Conservation (phyloP, 2,113 vertebrate species). For the Onychostruthus taczanowskii region DNA sequence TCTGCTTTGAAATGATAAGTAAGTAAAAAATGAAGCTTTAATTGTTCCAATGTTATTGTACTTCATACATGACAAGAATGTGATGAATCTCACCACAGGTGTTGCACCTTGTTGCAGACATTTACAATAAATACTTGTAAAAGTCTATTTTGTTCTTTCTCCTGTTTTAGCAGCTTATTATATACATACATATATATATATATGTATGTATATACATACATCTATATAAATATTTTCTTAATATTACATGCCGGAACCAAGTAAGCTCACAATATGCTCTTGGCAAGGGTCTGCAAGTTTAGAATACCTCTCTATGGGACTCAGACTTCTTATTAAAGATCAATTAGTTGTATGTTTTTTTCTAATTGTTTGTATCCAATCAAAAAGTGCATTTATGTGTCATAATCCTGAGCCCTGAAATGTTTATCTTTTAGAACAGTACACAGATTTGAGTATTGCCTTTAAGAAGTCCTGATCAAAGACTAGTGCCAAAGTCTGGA, state of each 20-base stretch:
- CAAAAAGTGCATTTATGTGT: background rate
- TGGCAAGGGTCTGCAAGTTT: background rate
- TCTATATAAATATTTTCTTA: background rate
- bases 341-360: background rate
- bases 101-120: background rate
- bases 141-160: background rate
- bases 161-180: background rate
- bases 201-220: background rate
- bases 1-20: background rate
- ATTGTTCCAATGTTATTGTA: background rate
- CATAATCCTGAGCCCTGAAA: background rate
- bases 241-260: background rate
- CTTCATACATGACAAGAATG: background rate
- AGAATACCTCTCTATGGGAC: background rate
- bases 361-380: background rate
- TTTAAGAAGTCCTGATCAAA: background rate
- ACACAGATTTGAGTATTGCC: background rate
- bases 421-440: background rate
- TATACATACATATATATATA: background rate
- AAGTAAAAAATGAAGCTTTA: background rate
- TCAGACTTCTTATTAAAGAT: background rate
- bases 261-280: background rate
- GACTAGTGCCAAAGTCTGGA: background rate
- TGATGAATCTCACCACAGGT: background rate
- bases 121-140: background rate